Evolutionary conservation across 2,888 invertebrate genomes (phyloP).

Genomic region (Cantharis nigra): DNA sequence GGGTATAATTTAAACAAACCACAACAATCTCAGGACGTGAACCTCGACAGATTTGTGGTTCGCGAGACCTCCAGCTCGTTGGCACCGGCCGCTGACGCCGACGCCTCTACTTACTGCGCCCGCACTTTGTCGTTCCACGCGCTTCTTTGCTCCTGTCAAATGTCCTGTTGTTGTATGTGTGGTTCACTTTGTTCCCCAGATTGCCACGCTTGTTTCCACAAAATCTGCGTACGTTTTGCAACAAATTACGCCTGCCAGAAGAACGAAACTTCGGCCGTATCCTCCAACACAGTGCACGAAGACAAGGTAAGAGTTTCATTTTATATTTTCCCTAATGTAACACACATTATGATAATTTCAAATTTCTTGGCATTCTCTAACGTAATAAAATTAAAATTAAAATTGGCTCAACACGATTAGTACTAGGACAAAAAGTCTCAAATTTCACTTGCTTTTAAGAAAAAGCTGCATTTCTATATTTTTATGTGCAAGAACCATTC

Average conservation of each 20-base stretch:
- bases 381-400: background rate
- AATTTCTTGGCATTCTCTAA: background rate
- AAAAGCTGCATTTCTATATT: background rate
- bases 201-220: slow-evolving; percentile 68
- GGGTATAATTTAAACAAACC: slow-evolving; percentile 33
- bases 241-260: slow-evolving; percentile 54
- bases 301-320: slow-evolving; percentile 53
- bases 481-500: background rate
- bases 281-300: slow-evolving; percentile 52
- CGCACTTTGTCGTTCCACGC: slow-evolving; percentile 57
- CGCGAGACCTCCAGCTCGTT: slow-evolving; percentile 50
- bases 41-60: slow-evolving; percentile 52
- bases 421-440: background rate
- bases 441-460: background rate
- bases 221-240: slow-evolving; percentile 59
- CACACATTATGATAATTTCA: background rate
- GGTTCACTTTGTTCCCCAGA: slow-evolving; percentile 65
- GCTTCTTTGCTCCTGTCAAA: slow-evolving; percentile 56
- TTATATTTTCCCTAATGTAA: background rate
- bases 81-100: slow-evolving; percentile 37
- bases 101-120: slow-evolving; percentile 50
- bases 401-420: background rate
- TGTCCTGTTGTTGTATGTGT: slow-evolving; percentile 66
- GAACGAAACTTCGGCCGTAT: slow-evolving; percentile 46
- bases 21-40: slow-evolving; percentile 31